These are phyloP conservation scores for Alloplasta piceator DNA, from an alignment of 2,888 invertebrate genomes.

Conservation along the genomic window DNA sequence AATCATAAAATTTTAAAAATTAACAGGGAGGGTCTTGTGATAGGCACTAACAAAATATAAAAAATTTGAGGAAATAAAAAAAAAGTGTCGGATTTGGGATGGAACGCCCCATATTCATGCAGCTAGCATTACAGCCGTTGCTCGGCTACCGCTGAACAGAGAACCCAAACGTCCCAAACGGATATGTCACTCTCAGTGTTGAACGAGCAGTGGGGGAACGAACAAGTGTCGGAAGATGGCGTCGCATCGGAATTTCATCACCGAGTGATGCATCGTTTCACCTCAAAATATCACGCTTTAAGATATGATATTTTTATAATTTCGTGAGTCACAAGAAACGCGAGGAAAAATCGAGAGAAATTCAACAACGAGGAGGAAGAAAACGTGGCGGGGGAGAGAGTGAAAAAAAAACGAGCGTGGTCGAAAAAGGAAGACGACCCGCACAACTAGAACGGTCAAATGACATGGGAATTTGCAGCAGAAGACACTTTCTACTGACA, in stretches of 20 bases:
- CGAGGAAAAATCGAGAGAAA: constrained; percentile 9
- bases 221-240: constrained; percentile 69
- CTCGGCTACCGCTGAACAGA: constrained; percentile 51
- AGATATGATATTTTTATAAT: neutral
- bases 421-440: constrained; percentile 8
- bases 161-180: constrained; percentile 57
- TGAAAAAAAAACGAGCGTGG: neutral
- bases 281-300: constrained; percentile 6
- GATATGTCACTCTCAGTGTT: constrained; percentile 64
- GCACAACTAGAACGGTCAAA: constrained; percentile 62
- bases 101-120: too few relatives aligned
- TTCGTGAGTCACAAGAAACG: neutral
- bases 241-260: constrained; percentile 58
- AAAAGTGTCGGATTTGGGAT: too few relatives aligned
- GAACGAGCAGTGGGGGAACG: constrained; percentile 52
- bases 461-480: constrained; percentile 83
- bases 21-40: too few relatives aligned
- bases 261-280: constrained; percentile 47
- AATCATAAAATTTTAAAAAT: too few relatives aligned
- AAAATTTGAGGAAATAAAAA: too few relatives aligned
- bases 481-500: constrained; percentile 83
- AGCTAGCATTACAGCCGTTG: too few relatives aligned
- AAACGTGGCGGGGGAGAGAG: neutral
- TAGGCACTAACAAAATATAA: too few relatives aligned
- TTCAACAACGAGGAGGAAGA: neutral